Evolutionary conservation across 2,797 vertebrate species (phyloP).

Genomic region (Dendrocincla tyrannina): DNA sequence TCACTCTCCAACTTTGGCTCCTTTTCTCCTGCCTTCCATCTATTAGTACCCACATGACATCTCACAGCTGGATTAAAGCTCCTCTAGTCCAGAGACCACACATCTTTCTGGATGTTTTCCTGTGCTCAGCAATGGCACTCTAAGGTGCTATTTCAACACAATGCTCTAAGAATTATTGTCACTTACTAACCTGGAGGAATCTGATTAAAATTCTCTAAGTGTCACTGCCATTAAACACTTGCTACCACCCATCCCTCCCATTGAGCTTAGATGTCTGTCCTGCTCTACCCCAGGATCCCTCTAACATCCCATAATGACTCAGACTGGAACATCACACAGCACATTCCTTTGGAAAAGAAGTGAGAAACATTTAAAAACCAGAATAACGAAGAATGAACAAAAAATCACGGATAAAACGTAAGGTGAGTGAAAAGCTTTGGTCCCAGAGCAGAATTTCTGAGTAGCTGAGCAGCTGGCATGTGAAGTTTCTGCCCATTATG

Average conservation of each 20-base stretch:
- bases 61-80: neutral
- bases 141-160: neutral
- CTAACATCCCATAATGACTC: neutral
- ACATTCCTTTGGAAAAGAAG: neutral
- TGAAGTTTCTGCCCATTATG: neutral
- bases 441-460: slow-evolving; percentile 24
- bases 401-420: neutral
- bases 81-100: neutral
- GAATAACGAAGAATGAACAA: neutral
- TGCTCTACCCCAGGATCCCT: neutral
- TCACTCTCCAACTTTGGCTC: neutral
- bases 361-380: neutral
- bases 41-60: neutral
- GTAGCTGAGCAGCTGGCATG: slow-evolving; percentile 26
- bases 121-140: neutral
- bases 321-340: neutral
- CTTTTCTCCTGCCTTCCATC: neutral
- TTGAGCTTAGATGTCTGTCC: neutral
- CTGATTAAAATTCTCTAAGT: neutral
- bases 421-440: neutral
- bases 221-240: neutral
- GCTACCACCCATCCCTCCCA: neutral
- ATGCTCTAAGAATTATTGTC: neutral
- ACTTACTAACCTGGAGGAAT: neutral
- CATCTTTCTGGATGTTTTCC: neutral